phyloP scores from a whole-genome alignment of 2,888 invertebrate species.

The Dynastes tityus region DNA sequence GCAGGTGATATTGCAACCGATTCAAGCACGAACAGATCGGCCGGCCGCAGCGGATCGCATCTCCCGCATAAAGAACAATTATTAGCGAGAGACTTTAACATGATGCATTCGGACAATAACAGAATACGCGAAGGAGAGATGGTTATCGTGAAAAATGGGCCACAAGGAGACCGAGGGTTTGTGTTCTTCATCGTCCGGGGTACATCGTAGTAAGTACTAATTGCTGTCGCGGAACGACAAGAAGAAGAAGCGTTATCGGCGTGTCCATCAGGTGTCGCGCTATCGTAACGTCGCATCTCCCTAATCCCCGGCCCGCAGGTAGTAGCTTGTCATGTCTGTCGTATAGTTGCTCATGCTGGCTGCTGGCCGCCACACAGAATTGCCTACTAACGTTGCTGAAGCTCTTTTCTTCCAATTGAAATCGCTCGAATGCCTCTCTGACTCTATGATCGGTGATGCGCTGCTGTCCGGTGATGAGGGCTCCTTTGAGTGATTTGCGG shows the following conservation, averaged over 20 bases:
- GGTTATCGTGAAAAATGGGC: constrained; percentile 32
- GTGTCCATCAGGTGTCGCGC: constrained; percentile 60
- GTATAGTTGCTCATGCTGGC: constrained; percentile 25
- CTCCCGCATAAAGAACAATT: constrained; percentile 18
- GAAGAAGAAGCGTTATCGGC: constrained; percentile 54
- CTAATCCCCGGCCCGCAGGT: constrained; percentile 56
- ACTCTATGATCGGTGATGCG: background rate
- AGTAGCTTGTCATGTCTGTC: constrained; percentile 55
- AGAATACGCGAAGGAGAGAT: constrained; percentile 26
- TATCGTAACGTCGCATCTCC: constrained; percentile 56
- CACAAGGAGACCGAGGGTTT: background rate
- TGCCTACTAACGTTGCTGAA: constrained; percentile 5
- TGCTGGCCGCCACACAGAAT: background rate
- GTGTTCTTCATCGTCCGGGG: constrained; percentile 9
- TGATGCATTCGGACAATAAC: constrained; percentile 11
- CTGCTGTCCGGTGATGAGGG: constrained; percentile 2
- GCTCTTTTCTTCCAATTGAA: background rate
- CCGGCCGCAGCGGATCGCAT: constrained; percentile 24
- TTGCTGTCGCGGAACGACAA: constrained; percentile 53
- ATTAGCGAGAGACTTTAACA: constrained; percentile 27
- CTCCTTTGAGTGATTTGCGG: constrained; percentile 1
- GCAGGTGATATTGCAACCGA: constrained; percentile 37
- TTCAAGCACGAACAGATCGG: background rate
- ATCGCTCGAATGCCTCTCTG: constrained; percentile 7
- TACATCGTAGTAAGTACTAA: constrained; percentile 53